These are phyloP conservation scores for Sebastes umbrosus DNA, from an alignment of 2,797 vertebrate genomes.

Conservation along the genomic window DNA sequence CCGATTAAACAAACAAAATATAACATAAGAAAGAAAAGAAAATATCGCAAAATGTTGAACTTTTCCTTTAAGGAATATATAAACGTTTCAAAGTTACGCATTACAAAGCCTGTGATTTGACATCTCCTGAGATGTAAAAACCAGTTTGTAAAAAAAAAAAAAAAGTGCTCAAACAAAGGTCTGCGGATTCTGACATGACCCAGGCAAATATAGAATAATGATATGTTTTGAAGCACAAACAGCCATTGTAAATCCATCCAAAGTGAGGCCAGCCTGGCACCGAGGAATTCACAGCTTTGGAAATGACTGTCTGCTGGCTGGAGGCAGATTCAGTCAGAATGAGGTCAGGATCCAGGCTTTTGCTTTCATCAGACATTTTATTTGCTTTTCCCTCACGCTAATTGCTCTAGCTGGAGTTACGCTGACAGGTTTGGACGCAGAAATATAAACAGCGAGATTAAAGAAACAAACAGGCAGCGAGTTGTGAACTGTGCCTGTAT, in stretches of 20 bases:
- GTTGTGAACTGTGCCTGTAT: constrained; percentile 31
- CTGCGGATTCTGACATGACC: constrained; percentile 49
- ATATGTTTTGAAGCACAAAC: constrained; percentile 71
- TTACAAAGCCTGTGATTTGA: constrained; percentile 25
- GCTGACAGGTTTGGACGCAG: constrained; percentile 63
- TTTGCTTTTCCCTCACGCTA: constrained; percentile 67
- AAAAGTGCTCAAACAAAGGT: constrained; percentile 50
- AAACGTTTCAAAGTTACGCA: constrained; percentile 22
- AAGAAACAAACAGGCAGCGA: constrained; percentile 66
- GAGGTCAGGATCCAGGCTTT: constrained; percentile 60
- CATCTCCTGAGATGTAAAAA: constrained; percentile 23
- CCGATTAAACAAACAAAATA: too few species aligned
- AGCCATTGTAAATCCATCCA: constrained; percentile 67
- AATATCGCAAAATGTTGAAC: not conserved
- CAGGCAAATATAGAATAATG: constrained; percentile 76
- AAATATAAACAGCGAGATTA: constrained; percentile 72
- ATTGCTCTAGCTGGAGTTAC: constrained; percentile 57
- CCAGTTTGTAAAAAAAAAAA: not conserved
- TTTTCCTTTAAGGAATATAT: not conserved
- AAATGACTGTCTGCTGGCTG: constrained; percentile 35
- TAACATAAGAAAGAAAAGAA: not conserved
- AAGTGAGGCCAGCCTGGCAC: constrained; percentile 55
- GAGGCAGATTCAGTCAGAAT: constrained; percentile 38
- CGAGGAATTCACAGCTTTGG: constrained; percentile 72
- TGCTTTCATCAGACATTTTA: constrained; percentile 71